phyloP scores from a whole-genome alignment of 2,113 vertebrate genomes.

The Amblyopsis rosae region DNA sequence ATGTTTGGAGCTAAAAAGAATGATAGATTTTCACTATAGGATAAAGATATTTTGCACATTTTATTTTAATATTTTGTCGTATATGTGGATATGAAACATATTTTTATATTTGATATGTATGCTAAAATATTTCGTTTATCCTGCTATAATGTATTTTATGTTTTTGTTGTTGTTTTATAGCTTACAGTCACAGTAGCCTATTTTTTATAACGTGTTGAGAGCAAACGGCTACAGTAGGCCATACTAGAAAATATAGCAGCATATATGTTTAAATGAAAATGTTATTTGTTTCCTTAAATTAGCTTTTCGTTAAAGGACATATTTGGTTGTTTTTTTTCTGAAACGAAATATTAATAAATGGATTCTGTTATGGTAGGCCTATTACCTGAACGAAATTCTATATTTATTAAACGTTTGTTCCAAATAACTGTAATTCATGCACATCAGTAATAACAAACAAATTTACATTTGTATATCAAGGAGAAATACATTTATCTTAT shows the following conservation, averaged over 20 bases:
- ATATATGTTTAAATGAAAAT: slow-evolving; percentile 3
- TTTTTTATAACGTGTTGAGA: slow-evolving; percentile 31
- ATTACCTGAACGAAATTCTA: background rate
- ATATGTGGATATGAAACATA: slow-evolving; percentile 8
- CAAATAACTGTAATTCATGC: too few species aligned
- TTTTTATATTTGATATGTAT: slow-evolving; percentile 31
- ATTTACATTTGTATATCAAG: background rate
- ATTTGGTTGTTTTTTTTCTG: slow-evolving; percentile 31
- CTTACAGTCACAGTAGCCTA: slow-evolving; percentile 19
- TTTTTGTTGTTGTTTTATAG: slow-evolving; percentile 4
- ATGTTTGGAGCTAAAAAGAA: slow-evolving; percentile 41
- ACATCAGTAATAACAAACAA: too few species aligned
- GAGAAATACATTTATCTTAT: background rate
- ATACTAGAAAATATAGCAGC: slow-evolving; percentile 15
- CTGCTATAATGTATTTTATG: slow-evolving; percentile 19
- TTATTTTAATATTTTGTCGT: slow-evolving; percentile 42
- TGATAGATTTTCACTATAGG: slow-evolving; percentile 48
- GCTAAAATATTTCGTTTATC: slow-evolving; percentile 26
- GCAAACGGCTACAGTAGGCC: slow-evolving; percentile 18
- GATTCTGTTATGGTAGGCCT: slow-evolving; percentile 41
- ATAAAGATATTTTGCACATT: slow-evolving; percentile 77
- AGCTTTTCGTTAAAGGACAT: slow-evolving; percentile 34
- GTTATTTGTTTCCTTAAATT: slow-evolving; percentile 2
- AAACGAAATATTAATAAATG: slow-evolving; percentile 58
- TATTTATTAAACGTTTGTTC: slow-evolving; percentile 4